Conservation (phyloP, 2,888 invertebrate genomes). For the Spisula subtruncata region DNA sequence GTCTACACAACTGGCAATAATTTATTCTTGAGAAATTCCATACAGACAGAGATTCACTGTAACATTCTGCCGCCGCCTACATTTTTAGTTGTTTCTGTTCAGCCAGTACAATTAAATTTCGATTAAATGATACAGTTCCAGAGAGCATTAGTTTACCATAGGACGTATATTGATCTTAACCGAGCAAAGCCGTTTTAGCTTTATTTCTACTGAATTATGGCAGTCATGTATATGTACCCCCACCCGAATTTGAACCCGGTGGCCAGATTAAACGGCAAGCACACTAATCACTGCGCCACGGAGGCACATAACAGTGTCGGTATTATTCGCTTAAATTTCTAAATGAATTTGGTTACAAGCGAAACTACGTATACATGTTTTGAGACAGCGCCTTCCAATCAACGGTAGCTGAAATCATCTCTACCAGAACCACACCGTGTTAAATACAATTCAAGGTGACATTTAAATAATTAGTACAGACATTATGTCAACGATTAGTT, state of each 20-base stretch:
- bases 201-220: no score
- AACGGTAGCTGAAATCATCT: not conserved
- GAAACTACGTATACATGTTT: not conserved
- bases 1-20: not conserved
- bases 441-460: not conserved
- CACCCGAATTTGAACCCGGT: no score
- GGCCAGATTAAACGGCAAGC: no score
- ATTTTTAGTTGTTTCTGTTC: not conserved
- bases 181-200: no score
- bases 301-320: not conserved
- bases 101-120: constrained; percentile 6
- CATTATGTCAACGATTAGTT: not conserved
- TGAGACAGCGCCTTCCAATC: not conserved
- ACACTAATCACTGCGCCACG: no score
- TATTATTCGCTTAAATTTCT: not conserved
- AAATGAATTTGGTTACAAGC: not conserved
- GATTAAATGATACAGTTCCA: not conserved
- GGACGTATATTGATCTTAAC: no score
- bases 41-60: not conserved
- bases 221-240: no score
- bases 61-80: not conserved
- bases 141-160: not conserved
- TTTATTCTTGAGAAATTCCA: not conserved
- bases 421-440: not conserved
- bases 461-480: not conserved